These are phyloP conservation scores for Leptura quadrifasciata DNA, from an alignment of 2,888 invertebrate species.

Conservation along the genomic window DNA sequence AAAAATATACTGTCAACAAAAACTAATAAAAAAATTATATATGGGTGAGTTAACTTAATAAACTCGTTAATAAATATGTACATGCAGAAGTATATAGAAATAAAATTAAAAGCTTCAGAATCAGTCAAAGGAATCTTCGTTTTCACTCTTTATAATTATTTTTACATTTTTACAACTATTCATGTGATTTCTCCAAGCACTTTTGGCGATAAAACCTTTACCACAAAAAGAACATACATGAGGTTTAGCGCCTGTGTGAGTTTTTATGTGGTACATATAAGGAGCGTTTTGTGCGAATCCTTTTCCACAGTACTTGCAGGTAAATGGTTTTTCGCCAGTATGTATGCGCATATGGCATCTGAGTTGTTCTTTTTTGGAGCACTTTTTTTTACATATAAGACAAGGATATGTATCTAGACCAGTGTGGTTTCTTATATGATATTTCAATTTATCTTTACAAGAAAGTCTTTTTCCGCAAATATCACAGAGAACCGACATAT, in stretches of 20 bases:
- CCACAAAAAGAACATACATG: constrained; percentile 53
- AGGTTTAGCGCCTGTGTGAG: constrained; percentile 60
- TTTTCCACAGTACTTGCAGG: constrained; percentile 63
- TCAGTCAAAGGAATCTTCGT: background rate
- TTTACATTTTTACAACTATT: constrained; percentile 62
- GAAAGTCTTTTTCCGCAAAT: constrained; percentile 62
- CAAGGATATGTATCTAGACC: constrained; percentile 64
- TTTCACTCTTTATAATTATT: background rate
- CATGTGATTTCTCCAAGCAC: constrained; percentile 68
- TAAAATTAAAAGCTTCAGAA: too few relatives aligned
- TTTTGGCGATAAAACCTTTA: constrained; percentile 69
- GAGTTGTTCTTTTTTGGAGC: constrained; percentile 58
- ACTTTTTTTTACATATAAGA: constrained; percentile 58
- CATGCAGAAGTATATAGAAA: too few relatives aligned
- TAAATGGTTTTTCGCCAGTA: constrained; percentile 63
- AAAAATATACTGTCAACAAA: too few relatives aligned
- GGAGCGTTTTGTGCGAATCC: constrained; percentile 63
- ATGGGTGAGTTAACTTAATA: too few relatives aligned
- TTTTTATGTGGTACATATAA: constrained; percentile 61
- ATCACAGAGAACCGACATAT: constrained; percentile 71
- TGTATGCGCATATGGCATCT: constrained; percentile 62
- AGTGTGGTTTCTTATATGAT: constrained; percentile 64
- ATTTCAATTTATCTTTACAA: constrained; percentile 59
- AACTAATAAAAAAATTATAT: too few relatives aligned
- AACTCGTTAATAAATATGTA: too few relatives aligned